Evolutionary conservation across 2,888 invertebrate species (phyloP).

Genomic region (Venusia cambrica): DNA sequence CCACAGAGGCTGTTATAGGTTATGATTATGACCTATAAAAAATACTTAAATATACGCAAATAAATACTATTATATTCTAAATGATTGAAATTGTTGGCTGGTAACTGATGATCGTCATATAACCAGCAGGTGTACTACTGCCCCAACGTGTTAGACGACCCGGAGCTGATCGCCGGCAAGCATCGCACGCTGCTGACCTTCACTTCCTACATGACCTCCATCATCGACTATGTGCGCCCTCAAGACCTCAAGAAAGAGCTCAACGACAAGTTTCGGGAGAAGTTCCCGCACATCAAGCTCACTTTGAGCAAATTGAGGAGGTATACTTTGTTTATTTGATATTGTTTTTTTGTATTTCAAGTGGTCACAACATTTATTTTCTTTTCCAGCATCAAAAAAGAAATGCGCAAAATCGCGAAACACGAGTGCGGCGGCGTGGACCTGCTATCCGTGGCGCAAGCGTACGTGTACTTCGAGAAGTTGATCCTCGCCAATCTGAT

Average conservation of each 20-base stretch:
- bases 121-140: constrained; percentile 83
- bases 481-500: constrained; percentile 94
- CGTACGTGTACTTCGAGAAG: constrained; percentile 99
- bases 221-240: constrained; percentile 97
- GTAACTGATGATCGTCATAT: constrained; percentile 1
- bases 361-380: not conserved
- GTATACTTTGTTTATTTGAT: no score
- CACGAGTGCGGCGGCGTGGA: constrained; percentile 90
- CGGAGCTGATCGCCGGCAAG: constrained; percentile 93
- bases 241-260: constrained; percentile 97
- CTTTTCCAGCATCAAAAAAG: constrained; percentile 91
- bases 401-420: constrained; percentile 96
- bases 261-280: constrained; percentile 97
- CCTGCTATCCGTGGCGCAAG: constrained; percentile 95
- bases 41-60: no score
- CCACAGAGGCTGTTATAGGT: no score
- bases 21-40: no score
- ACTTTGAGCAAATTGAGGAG: constrained; percentile 97
- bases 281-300: constrained; percentile 96
- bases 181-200: constrained; percentile 93
- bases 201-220: constrained; percentile 95
- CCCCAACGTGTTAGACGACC: constrained; percentile 95
- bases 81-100: not conserved
- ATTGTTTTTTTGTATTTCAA: no score
- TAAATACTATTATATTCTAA: no score